Base-by-base conservation (phyloP, 2,113 vertebrate species). In the Lepisosteus osseus region DNA sequence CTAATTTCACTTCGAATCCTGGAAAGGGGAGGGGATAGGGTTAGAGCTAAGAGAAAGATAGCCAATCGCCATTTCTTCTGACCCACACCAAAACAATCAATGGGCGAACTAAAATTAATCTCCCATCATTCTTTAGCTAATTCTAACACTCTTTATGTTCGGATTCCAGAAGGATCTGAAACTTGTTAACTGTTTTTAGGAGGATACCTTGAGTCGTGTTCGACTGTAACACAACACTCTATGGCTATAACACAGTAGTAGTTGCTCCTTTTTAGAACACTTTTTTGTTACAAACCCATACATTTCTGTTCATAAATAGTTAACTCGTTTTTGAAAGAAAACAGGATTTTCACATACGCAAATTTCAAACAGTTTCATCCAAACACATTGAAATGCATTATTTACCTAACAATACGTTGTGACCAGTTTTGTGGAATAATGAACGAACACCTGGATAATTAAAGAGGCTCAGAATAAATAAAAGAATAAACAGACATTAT, bases 1-100 rank as follows among this genome's bases (percentile, higher is more conserved):
- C 94, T 94, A 93, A 94, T 95, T 95, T 93, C 91, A 92, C 88
- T 87, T 90, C 90, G 88, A 86, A 86, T 88, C 84, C 82, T 86
- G 82, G 80, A 87, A 56, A 71, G 67, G 71, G 42, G 65, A 73
- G 40, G 76, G 78, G 75, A 72, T 76, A 63, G 69, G 85, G 91
- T 87, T 86, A 86, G 86, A 91, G 90, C 89, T 80, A 78, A 83
- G 87, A 81, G 80, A 82, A 86, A 79, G 87, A 81, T 56, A 91
- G 80, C 92, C 92, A 93, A 94, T 92, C 86, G 85, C 83, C 83
- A 84, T 85, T 82, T 81, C 88, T 80, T 86, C 76, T 79, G 56
- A 72, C 79, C 83, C 83, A 90, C 89, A 84, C 90, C 87, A 71
- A 89, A 89, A 90, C 92, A 88, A 92, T 93, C 93, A 88, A 92